A percentile compares a stretch with the other conserved stretches of the same genome.
Conservation (phyloP, 1,140 invertebrate genomes). For the Tetranychus urticae region DNA sequence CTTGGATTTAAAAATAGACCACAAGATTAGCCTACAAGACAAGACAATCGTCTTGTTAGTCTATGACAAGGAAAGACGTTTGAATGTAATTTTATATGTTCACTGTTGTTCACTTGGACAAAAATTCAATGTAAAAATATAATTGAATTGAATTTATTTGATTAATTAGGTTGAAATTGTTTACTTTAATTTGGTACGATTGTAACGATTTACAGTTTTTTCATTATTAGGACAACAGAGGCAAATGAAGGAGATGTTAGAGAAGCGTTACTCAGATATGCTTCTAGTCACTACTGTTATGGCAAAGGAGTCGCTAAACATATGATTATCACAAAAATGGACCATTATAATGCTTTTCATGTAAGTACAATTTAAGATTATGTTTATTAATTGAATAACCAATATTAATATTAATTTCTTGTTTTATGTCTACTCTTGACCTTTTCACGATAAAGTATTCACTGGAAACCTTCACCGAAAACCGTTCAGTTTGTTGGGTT, state of each 20-base stretch:
- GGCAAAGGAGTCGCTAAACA: constrained; percentile 25
- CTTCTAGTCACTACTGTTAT: constrained; percentile 30
- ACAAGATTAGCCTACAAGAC: no score
- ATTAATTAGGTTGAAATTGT: no score
- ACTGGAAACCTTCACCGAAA: constrained; percentile 33
- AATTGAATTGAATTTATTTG: no score
- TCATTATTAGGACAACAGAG: neutral
- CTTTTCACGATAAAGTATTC: constrained; percentile 23
- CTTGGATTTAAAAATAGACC: no score
- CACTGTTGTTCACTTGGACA: no score
- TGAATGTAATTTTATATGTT: no score
- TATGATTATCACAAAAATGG: constrained; percentile 26
- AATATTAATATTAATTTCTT: constrained; percentile 1
- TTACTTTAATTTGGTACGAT: no score
- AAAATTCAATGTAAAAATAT: no score
- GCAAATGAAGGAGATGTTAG: constrained; percentile 27
- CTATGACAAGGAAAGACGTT: no score
- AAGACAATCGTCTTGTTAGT: no score
- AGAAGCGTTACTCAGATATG: constrained; percentile 24
- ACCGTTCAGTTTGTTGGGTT: constrained; percentile 28
- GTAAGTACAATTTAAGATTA: constrained; percentile 18
- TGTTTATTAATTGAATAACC: neutral
- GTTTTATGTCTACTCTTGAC: constrained; percentile 7
- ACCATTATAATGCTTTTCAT: constrained; percentile 28
- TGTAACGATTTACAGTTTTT: no score